Conservation (phyloP, 2,888 invertebrate genomes). For the Aethes cnicana region DNA sequence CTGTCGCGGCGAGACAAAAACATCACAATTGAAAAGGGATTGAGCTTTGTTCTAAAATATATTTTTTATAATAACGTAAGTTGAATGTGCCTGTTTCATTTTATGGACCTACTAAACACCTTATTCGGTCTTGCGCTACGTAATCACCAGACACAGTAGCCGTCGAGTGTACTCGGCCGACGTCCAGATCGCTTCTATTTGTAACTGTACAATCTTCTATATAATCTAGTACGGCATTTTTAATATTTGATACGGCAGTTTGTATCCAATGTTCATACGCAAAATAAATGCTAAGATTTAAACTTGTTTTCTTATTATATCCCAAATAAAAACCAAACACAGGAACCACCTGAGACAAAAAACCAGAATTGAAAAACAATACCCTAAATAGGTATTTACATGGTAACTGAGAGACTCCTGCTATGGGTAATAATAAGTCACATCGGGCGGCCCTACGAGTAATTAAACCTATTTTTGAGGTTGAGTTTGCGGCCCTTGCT, state of each 20-base stretch:
- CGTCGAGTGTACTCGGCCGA: constrained; percentile 22
- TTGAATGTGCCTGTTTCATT: constrained; percentile 65
- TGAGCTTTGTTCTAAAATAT: constrained; percentile 60
- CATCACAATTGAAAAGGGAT: constrained; percentile 76
- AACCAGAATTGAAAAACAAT: too few species aligned
- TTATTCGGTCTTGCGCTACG: constrained; percentile 11
- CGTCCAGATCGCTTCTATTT: constrained; percentile 58
- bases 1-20: constrained; percentile 42
- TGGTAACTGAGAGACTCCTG: too few species aligned
- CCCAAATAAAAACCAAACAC: background rate
- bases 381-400: too few species aligned
- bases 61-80: constrained; percentile 62
- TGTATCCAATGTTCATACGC: constrained; percentile 76
- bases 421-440: too few species aligned
- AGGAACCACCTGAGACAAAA: too few species aligned
- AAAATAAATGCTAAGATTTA: constrained; percentile 69
- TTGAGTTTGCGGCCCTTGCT: too few species aligned
- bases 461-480: too few species aligned
- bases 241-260: constrained; percentile 76
- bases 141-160: constrained; percentile 43
- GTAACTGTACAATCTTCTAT: constrained; percentile 68
- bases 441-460: too few species aligned
- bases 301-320: constrained; percentile 43
- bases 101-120: constrained; percentile 34
- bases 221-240: constrained; percentile 70